Conservation (phyloP, 2,888 invertebrate genomes). For the Dryocosmus kuriphilus region DNA sequence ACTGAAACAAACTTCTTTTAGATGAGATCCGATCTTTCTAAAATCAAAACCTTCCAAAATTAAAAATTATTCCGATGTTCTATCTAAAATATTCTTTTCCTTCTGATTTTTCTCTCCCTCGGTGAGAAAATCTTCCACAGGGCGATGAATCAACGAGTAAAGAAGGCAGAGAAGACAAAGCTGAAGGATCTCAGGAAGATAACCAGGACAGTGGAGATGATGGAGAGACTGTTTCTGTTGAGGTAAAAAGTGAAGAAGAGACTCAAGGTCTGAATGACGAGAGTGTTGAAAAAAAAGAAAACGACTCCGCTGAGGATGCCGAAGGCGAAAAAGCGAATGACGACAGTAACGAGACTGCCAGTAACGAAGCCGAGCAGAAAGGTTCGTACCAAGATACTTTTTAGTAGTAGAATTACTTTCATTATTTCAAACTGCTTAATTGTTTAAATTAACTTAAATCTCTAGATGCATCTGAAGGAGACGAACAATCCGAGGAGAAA, state of each 20-base stretch:
- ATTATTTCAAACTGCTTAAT: not conserved
- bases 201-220: conserved; percentile 56
- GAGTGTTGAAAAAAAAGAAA: conserved; percentile 49
- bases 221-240: conserved; percentile 52
- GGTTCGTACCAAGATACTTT: conserved; percentile 34
- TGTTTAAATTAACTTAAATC: not conserved
- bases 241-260: conserved; percentile 50
- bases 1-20: not conserved
- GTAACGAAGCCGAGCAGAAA: conserved; percentile 51
- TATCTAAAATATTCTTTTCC: not conserved
- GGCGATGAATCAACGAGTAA: conserved; percentile 51
- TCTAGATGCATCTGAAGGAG: conserved; percentile 34
- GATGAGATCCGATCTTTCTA: not conserved
- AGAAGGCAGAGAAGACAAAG: conserved; percentile 21
- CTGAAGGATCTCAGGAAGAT: conserved; percentile 44
- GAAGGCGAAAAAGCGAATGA: conserved; percentile 49
- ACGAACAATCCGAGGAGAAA: conserved; percentile 51
- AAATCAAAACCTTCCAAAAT: not conserved
- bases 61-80: not conserved
- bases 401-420: not conserved
- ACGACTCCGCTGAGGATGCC: conserved; percentile 49
- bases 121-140: conserved; percentile 43
- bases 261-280: conserved; percentile 45
- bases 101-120: conserved; percentile 6
- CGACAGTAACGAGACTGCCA: conserved; percentile 47